Evolutionary conservation across 2,888 invertebrate genomes (phyloP).

Genomic region (Trichogramma evanescens): DNA sequence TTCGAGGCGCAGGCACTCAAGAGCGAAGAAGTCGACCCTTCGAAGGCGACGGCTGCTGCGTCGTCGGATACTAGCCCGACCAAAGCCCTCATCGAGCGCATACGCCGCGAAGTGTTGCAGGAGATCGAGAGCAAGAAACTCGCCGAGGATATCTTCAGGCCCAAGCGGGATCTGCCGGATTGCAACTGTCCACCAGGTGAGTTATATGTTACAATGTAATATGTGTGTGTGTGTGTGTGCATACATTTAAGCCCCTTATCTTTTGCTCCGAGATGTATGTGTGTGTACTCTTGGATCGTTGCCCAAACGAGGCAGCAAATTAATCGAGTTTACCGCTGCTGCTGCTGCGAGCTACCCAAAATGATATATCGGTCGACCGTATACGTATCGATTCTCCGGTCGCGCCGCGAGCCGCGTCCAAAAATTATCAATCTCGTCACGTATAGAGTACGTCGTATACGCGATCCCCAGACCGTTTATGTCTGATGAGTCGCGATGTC

Average conservation of each 20-base stretch:
- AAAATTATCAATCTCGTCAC: not conserved
- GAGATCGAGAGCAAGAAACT: slow-evolving; percentile 11
- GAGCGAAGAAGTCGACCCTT: not conserved
- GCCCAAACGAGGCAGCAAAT: not conserved
- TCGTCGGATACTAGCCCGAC: slow-evolving; percentile 19
- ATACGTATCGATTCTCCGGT: not conserved
- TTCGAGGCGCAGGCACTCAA: slow-evolving; percentile 5
- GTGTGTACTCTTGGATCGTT: not conserved
- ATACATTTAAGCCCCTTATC: not conserved
- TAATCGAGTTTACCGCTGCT: not conserved
- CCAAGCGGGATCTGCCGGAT: slow-evolving; percentile 38
- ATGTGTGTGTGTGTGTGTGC: not conserved
- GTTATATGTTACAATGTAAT: slow-evolving; percentile 11
- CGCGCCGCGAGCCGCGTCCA: not conserved
- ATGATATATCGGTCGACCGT: not conserved
- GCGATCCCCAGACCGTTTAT: too few species aligned
- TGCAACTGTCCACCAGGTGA: slow-evolving; percentile 45
- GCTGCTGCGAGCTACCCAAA: not conserved
- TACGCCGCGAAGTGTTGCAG: slow-evolving; percentile 10
- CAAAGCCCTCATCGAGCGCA: slow-evolving; percentile 13
- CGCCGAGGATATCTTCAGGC: slow-evolving; percentile 29
- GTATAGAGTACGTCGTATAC: too few species aligned
- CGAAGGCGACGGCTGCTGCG: not conserved
- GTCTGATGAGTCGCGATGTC: too few species aligned
- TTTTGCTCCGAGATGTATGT: not conserved